Percentiles rank a stretch among this genome's conserved stretches.
Conservation (phyloP, 2,888 invertebrate genomes). For the Carabus problematicus region DNA sequence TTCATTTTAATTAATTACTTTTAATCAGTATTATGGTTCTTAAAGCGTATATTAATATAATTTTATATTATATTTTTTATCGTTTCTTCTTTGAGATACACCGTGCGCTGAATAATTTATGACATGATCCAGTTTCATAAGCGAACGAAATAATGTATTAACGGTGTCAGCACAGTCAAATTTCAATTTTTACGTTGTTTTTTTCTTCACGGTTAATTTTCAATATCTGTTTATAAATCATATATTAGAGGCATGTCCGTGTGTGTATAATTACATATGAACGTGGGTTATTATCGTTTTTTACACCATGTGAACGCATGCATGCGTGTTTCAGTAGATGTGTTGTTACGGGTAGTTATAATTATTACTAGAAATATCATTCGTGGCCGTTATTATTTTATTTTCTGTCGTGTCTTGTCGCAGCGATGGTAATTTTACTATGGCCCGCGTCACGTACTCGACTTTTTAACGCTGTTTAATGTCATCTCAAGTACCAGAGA, state of each 20-base stretch:
- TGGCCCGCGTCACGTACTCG: not conserved
- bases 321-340: not conserved
- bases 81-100: not conserved
- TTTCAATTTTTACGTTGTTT: too few relatives aligned
- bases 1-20: too few relatives aligned
- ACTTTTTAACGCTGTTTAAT: too few relatives aligned
- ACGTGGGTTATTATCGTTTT: slow-evolving; percentile 12
- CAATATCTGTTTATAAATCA: slow-evolving; percentile 32
- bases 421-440: not conserved
- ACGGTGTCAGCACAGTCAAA: too few relatives aligned
- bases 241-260: slow-evolving; percentile 22
- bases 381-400: not conserved
- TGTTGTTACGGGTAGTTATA: slow-evolving; percentile 23
- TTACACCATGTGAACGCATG: not conserved
- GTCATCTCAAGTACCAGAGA: too few relatives aligned
- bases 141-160: too few relatives aligned
- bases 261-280: slow-evolving; percentile 1
- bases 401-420: not conserved
- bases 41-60: too few relatives aligned
- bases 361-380: slow-evolving; percentile 4
- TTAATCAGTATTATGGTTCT: too few relatives aligned
- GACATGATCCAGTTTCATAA: slow-evolving; percentile 16
- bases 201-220: slow-evolving; percentile 24
- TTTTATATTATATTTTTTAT: too few relatives aligned
- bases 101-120: slow-evolving; percentile 28